These are phyloP conservation scores for Apotomis betuletana DNA, from an alignment of 2,888 invertebrate genomes.

Conservation along the genomic window DNA sequence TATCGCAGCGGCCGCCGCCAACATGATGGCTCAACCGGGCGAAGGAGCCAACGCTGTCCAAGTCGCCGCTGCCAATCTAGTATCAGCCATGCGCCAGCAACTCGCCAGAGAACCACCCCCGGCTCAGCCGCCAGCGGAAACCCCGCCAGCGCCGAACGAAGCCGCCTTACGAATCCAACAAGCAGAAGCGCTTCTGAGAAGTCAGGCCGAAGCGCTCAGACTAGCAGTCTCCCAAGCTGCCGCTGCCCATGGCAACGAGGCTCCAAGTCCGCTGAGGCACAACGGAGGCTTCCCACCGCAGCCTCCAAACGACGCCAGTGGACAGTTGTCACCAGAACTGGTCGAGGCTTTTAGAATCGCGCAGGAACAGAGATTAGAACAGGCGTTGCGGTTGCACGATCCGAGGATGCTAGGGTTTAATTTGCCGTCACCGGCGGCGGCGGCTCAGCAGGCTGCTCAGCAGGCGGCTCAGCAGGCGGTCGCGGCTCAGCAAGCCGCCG, in stretches of 20 bases:
- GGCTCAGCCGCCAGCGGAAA: constrained; percentile 89
- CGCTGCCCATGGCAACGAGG: constrained; percentile 78
- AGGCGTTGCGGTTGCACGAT: constrained; percentile 92
- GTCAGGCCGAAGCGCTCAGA: constrained; percentile 93
- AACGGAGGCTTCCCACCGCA: constrained; percentile 78
- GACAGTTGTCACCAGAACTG: constrained; percentile 87
- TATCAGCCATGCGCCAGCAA: constrained; percentile 89
- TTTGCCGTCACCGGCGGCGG: constrained; percentile 78
- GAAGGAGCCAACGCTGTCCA: constrained; percentile 87
- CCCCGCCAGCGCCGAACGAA: constrained; percentile 92
- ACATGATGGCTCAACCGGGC: constrained; percentile 84
- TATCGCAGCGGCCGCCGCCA: constrained; percentile 86
- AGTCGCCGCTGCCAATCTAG: constrained; percentile 89
- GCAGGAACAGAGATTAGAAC: constrained; percentile 91
- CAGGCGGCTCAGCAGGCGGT: constrained; percentile 64
- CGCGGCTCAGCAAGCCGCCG: constrained; percentile 59
- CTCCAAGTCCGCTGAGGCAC: constrained; percentile 73
- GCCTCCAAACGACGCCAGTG: constrained; percentile 70
- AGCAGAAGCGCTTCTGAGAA: constrained; percentile 91
- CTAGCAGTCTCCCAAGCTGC: constrained; percentile 90
- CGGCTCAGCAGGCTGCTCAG: constrained; percentile 60
- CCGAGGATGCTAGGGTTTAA: constrained; percentile 91
- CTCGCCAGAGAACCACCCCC: constrained; percentile 77
- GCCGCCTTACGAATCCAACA: constrained; percentile 88
- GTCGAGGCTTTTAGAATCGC: constrained; percentile 88